A percentile compares a stretch with the other conserved stretches of the same genome.
These are phyloP conservation scores for Pseudomyrmex gracilis DNA, from an alignment of 1,140 invertebrate genomes.

Conservation along the genomic window DNA sequence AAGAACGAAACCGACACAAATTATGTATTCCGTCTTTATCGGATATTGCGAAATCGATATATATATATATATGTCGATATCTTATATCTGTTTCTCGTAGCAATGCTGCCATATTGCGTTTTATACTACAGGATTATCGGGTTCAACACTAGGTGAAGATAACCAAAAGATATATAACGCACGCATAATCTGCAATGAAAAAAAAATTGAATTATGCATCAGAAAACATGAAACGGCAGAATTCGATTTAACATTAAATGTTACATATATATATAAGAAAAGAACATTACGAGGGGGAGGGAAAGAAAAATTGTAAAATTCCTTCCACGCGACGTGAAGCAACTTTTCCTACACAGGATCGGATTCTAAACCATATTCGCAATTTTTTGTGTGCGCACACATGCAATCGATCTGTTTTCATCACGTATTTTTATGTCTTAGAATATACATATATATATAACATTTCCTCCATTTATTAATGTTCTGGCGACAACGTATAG, in stretches of 20 bases:
- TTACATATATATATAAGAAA: conserved; percentile 24
- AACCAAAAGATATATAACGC: conserved; percentile 42
- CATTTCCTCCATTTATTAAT: too few relatives aligned
- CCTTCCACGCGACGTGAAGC: too few relatives aligned
- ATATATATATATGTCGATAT: too few relatives aligned
- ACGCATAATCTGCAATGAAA: conserved; percentile 48
- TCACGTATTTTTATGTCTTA: not conserved
- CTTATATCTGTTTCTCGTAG: not conserved
- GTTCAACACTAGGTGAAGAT: conserved; percentile 25
- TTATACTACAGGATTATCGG: conserved; percentile 27
- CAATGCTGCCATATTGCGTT: conserved; percentile 26
- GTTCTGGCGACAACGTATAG: too few relatives aligned
- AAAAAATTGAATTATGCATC: conserved; percentile 58
- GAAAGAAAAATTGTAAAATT: conserved; percentile 17
- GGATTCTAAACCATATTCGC: not conserved
- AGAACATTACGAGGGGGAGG: not conserved
- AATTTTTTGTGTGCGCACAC: not conserved
- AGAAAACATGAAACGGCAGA: not conserved
- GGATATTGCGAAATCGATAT: not conserved
- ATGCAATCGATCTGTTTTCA: not conserved
- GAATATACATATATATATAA: not conserved
- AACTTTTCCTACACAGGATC: not conserved
- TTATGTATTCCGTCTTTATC: not conserved
- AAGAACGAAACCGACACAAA: not conserved
- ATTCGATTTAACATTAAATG: conserved; percentile 48